Percentiles rank a stretch among this genome's conserved stretches.
Evolutionary conservation across 2,113 vertebrate species (phyloP).

Genomic region (Takifugu bimaculatus): DNA sequence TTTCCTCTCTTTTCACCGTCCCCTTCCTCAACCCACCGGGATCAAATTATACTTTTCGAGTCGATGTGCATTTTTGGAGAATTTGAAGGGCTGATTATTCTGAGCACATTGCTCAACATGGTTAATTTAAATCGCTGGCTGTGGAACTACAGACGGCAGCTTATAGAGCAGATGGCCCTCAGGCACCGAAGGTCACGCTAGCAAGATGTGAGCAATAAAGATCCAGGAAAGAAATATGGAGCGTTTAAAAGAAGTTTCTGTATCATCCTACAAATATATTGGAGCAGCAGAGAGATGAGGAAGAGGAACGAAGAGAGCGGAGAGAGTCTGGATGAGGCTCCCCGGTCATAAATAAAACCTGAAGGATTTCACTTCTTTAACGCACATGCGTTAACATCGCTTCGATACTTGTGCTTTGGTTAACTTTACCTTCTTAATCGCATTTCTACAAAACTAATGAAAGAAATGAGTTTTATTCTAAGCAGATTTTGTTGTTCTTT

Average conservation of each 20-base stretch:
- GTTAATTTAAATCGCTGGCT: slow-evolving; percentile 17
- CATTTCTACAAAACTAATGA: too few relatives aligned
- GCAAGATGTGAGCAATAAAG: too few relatives aligned
- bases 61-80: neutral
- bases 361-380: slow-evolving; percentile 22
- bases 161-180: slow-evolving; percentile 29
- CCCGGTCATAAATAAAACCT: slow-evolving; percentile 58
- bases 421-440: slow-evolving; percentile 5
- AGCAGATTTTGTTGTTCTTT: neutral
- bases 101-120: slow-evolving; percentile 2
- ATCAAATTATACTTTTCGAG: neutral
- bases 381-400: slow-evolving; percentile 2
- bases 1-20: slow-evolving; percentile 10
- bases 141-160: slow-evolving; percentile 16
- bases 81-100: neutral
- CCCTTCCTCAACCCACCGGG: slow-evolving; percentile 5
- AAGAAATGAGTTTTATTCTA: too few relatives aligned
- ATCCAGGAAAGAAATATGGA: too few relatives aligned
- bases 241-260: too few relatives aligned
- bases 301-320: slow-evolving; percentile 5
- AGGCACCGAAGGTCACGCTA: neutral
- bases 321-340: slow-evolving; percentile 34
- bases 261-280: too few relatives aligned
- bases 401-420: slow-evolving; percentile 16
- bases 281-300: slow-evolving; percentile 8